A percentile compares a stretch with the other conserved stretches of the same genome.
These are phyloP conservation scores for Tinea pellionella DNA, from an alignment of 2,888 invertebrate genomes.

Conservation along the genomic window DNA sequence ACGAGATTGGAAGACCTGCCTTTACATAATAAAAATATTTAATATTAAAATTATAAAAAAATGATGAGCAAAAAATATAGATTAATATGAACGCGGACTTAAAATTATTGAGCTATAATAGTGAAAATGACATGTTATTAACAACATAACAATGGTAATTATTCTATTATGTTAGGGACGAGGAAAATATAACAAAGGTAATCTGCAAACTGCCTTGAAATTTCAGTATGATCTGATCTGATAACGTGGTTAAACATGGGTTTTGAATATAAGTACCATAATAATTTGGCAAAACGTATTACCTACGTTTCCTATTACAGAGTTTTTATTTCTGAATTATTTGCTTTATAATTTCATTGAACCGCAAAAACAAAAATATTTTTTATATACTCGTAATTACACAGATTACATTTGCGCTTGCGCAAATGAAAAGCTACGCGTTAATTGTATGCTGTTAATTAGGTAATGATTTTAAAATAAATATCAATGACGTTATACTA, in stretches of 20 bases:
- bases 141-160: neutral
- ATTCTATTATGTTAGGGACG: constrained; percentile 9
- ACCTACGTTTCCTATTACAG: neutral
- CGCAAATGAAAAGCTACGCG: neutral
- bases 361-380: no score
- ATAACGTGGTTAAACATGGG: neutral
- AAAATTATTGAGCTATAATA: neutral
- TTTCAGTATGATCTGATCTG: constrained; percentile 4
- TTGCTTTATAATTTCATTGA: no score
- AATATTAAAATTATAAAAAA: no score
- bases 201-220: constrained; percentile 12
- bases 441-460: neutral
- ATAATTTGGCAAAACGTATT: neutral
- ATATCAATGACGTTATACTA: neutral
- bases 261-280: neutral
- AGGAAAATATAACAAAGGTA: constrained; percentile 12
- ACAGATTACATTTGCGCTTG: neutral
- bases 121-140: neutral
- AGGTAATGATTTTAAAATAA: neutral
- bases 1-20: no score
- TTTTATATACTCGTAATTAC: no score
- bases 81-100: no score
- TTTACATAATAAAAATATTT: no score
- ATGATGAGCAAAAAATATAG: no score
- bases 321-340: no score